Conservation (phyloP, 2,113 vertebrate genomes). For the Brachyhypopomus gauderio region DNA sequence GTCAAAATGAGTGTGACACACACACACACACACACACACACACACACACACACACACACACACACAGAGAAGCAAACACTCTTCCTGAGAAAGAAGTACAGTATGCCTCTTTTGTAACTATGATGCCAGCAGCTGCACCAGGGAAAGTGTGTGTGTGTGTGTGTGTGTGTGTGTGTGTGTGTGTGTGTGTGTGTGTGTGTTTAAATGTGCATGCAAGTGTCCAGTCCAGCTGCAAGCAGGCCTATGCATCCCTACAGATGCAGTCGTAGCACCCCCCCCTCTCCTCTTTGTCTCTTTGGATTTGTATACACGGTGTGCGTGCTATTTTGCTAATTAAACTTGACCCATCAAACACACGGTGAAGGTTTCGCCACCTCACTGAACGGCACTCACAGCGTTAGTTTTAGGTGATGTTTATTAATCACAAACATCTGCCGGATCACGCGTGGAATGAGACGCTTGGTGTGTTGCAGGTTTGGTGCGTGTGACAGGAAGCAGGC, state of each 20-base stretch:
- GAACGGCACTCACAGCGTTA: no score
- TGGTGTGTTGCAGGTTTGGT: no score
- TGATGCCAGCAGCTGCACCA: conserved; percentile 2
- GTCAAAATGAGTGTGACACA: conserved; percentile 1
- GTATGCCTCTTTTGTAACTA: not conserved
- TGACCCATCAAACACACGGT: no score
- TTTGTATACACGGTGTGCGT: no score
- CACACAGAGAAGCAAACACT: not conserved
- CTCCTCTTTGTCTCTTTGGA: no score
- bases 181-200: conserved; percentile 21
- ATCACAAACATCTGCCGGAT: no score
- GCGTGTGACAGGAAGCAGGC: no score
- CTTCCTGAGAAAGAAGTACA: conserved; percentile 28
- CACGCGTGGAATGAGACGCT: no score
- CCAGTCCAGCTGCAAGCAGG: not conserved
- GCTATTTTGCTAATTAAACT: no score
- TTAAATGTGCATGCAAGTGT: not conserved
- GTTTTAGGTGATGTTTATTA: no score
- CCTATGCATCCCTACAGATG: not conserved
- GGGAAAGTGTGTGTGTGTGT: not conserved
- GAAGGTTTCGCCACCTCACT: no score
- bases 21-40: conserved; percentile 39
- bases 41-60: not conserved
- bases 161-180: not conserved
- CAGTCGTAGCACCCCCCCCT: no score